phyloP scores from a whole-genome alignment of 2,888 invertebrate genomes.

The Machimus atricapillus region DNA sequence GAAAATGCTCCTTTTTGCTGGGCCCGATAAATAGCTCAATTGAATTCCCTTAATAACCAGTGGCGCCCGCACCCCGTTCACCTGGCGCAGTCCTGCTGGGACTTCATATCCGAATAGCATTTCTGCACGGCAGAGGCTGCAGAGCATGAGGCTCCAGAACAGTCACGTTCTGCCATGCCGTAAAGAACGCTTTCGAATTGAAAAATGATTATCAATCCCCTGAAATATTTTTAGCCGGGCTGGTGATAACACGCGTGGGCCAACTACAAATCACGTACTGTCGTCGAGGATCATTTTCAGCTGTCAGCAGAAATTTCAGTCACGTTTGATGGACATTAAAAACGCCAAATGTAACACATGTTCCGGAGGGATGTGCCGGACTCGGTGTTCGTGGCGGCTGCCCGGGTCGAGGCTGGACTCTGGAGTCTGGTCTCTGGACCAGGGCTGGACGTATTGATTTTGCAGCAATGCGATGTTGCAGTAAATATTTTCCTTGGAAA shows the following conservation, averaged over 20 bases:
- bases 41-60: slow-evolving; percentile 19
- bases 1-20: not conserved
- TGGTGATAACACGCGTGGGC: slow-evolving; percentile 28
- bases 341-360: slow-evolving; percentile 38
- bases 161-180: slow-evolving; percentile 15
- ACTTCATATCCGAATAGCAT: not conserved
- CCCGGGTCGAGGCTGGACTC: not conserved
- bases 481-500: not conserved
- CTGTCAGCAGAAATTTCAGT: slow-evolving; percentile 41
- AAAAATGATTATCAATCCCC: slow-evolving; percentile 40
- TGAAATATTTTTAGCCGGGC: slow-evolving; percentile 31
- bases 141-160: not conserved
- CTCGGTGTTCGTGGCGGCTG: not conserved
- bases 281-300: slow-evolving; percentile 37
- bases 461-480: not conserved
- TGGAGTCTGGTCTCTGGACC: not conserved
- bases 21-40: slow-evolving; percentile 8
- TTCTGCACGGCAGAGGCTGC: not conserved
- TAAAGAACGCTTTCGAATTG: slow-evolving; percentile 32
- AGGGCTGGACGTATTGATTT: not conserved
- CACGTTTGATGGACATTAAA: slow-evolving; percentile 42
- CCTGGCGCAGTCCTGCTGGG: not conserved
- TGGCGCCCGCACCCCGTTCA: not conserved
- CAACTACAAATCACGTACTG: slow-evolving; percentile 35
- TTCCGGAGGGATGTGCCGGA: not conserved